Evolutionary conservation across 2,888 invertebrate species (phyloP).

Genomic region (Ophioninae sp.): DNA sequence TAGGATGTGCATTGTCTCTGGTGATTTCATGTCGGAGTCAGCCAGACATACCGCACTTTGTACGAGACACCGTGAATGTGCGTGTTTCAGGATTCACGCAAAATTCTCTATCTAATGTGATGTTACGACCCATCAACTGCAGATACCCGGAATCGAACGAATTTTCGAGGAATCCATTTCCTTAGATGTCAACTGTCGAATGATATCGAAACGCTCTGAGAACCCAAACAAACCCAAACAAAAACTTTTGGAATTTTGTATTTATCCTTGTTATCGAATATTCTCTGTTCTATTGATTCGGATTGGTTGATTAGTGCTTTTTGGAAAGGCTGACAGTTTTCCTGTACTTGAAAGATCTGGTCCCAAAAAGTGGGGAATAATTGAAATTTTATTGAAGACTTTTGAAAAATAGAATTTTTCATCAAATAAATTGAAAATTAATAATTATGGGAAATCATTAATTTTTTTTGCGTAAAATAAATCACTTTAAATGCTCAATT

Average conservation of each 20-base stretch:
- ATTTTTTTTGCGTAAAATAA: too few species aligned
- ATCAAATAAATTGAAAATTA: too few species aligned
- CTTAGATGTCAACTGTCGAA: not conserved
- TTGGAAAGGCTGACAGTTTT: not conserved
- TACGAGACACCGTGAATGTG: constrained; percentile 25
- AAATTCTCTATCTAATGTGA: not conserved
- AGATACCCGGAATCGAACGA: not conserved
- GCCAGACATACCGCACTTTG: constrained; percentile 43
- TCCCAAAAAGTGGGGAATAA: too few species aligned
- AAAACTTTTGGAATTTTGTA: not conserved
- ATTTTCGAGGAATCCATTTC: not conserved
- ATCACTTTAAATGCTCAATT: too few species aligned
- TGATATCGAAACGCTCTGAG: not conserved
- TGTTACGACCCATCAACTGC: not conserved
- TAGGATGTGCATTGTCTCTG: constrained; percentile 70
- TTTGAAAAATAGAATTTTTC: too few species aligned
- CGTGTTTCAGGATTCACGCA: not conserved
- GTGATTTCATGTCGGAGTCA: constrained; percentile 57
- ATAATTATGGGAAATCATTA: too few species aligned
- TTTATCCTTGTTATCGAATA: not conserved
- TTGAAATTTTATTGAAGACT: too few species aligned
- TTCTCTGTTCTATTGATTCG: not conserved
- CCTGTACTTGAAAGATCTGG: too few species aligned
- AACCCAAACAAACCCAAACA: not conserved
- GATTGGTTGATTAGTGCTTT: not conserved